Base-by-base conservation (phyloP, 2,797 vertebrate species). In the Balearica regulorum region DNA sequence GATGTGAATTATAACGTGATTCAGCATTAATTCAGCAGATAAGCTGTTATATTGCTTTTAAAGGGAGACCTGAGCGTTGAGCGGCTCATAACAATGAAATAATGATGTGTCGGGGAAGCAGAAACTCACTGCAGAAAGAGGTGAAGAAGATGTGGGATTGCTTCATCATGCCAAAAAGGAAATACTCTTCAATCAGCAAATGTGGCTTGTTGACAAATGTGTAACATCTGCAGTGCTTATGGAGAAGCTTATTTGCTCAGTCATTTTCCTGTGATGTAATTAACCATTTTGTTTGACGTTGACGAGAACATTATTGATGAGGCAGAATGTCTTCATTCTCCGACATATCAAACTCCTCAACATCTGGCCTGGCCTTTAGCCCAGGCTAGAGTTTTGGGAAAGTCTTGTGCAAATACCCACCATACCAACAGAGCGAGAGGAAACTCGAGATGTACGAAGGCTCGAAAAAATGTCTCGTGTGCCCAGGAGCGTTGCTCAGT, bases 241-340 rank as follows among this genome's bases (percentile, higher is more conserved):
- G 68, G 43, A 86, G 71, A 33, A 61, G 49, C 43, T 83, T 39
- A 15, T 65, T 71, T 83, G 72, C 64, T 41, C 54, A 43, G 72
- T 91, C 92, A 92, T 83, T 93, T 95, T 80, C 94, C 89, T 93
- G 86, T 92, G 89, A 55, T 54, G 82, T 87, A 80, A 95, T 75
- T 76, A 61, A 54, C 25, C 31, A 5, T 76, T 61, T 35, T 69
- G 49, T 80, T 35, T 94, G 72, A 71, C 39, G 16, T 75, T 78
- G 62, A 41, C 39, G 33, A 71, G 64, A 65, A 83, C 41, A 29
- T 62, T 75, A 57, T 26, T 55, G 51, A 53, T 55, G 84, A 66
- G 7, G 62, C 78, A 64, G n/a, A 48, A 70, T 65, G n/a, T 83
- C 91, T 89, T 62, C n/a, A 66, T 87, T 70, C 53, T 64, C 48